Evolutionary conservation across 1,140 invertebrate species (phyloP).

Genomic region (Drepana arcuata): DNA sequence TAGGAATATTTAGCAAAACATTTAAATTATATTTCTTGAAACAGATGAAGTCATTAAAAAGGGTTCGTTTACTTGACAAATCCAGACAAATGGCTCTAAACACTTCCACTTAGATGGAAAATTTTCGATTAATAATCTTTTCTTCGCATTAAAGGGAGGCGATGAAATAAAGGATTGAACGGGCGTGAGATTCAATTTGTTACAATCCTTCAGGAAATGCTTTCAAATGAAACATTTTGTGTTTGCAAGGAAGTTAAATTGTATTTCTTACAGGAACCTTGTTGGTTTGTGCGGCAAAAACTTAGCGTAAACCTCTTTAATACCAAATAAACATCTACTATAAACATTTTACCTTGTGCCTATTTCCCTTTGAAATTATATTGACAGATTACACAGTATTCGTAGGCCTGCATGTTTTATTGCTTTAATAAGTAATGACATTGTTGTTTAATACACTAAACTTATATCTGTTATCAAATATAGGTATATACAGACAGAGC

Average conservation of each 20-base stretch:
- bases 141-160: constrained; percentile 41
- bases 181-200: constrained; percentile 61
- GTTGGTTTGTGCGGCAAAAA: constrained; percentile 26
- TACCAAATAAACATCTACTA: constrained; percentile 14
- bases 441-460: too few relatives aligned
- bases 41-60: too few relatives aligned
- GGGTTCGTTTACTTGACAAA: constrained; percentile 18
- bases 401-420: too few relatives aligned
- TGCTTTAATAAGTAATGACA: too few relatives aligned
- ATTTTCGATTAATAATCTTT: constrained; percentile 60
- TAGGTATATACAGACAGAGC: too few relatives aligned
- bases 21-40: too few relatives aligned
- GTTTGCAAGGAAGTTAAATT: constrained; percentile 46
- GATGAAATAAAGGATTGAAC: constrained; percentile 57
- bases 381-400: too few relatives aligned
- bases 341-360: background rate
- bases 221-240: constrained; percentile 55
- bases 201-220: constrained; percentile 52
- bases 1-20: too few relatives aligned
- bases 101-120: too few relatives aligned
- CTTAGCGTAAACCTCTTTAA: constrained; percentile 23
- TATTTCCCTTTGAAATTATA: too few relatives aligned
- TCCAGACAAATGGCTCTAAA: too few relatives aligned
- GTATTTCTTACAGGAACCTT: constrained; percentile 42
- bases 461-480: too few relatives aligned